Base-by-base conservation (phyloP, 2,888 invertebrate genomes). In the Pristionchus maxplancki region DNA sequence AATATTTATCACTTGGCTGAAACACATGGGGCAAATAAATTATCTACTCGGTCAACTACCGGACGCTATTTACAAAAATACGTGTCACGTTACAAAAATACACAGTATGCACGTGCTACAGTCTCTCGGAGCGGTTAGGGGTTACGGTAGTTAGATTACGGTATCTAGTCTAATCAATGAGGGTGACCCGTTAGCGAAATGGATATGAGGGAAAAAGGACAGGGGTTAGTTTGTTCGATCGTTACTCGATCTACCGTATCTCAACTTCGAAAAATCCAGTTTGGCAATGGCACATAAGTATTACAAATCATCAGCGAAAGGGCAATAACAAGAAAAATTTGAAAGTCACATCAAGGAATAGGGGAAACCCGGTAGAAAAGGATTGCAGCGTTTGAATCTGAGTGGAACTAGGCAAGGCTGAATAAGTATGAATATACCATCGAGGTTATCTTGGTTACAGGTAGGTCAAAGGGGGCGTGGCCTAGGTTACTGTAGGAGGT, bases 171-270 rank as follows among this genome's bases (percentile, higher is more conserved):
- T 48, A 44, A 17, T 31, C 40, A 37, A 34, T 1, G 34, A 37
- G 71, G 78, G n/a, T 48, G 24, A 78, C 78, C 78, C 78, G 78
- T 78, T 20, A 0, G 34, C n/a, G n/a, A 78, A 40, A 78, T 78
- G 78, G 78, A 78, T 78, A 78, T 78, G 78, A 78, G 20, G 67
- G n/a, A 28, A 74, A 20, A 78, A n/a, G 11, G 78, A 71, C 37
- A 28, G 44, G 78, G 44, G 28, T 13, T 2, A 78, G 28, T 48
- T 48, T 48, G 40, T 40, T 78, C 78, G 78, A 78, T 78, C 78
- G 78, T 48, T 78, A 78, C 1, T 44, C 78, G 78, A 48, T 48
- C 78, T 78, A 78, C 78, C 78, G 78, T 78, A 78, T 48, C 11
- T 9, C 24, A 5, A 9, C 20, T 44, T 44, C 78, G 78, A 48